Evolutionary conservation across 2,888 invertebrate genomes (phyloP).

Genomic region (Erebia epiphron): DNA sequence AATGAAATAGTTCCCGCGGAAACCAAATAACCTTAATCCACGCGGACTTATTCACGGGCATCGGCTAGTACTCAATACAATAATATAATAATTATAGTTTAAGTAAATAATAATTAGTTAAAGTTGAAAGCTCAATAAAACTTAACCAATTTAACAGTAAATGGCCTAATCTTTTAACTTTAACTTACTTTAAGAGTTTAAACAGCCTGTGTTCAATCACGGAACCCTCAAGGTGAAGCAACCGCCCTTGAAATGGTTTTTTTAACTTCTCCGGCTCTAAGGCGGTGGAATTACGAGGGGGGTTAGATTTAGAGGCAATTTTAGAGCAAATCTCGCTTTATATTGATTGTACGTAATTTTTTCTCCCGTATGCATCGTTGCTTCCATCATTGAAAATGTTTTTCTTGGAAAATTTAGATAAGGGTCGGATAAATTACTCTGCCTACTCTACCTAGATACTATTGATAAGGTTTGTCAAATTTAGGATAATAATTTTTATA

Average conservation of each 20-base stretch:
- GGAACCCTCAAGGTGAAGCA: constrained; percentile 60
- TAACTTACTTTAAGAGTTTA: constrained; percentile 37
- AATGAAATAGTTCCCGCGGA: too few species aligned
- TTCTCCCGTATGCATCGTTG: constrained; percentile 62
- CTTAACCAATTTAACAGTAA: constrained; percentile 62
- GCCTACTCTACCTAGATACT: too few species aligned
- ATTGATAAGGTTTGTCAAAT: neutral
- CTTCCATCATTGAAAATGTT: constrained; percentile 18
- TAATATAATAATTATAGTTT: too few species aligned
- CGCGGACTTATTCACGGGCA: too few species aligned
- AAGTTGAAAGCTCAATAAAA: too few species aligned
- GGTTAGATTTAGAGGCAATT: constrained; percentile 66
- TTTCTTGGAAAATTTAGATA: neutral
- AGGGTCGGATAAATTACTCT: neutral
- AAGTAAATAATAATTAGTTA: too few species aligned
- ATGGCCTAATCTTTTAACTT: constrained; percentile 72
- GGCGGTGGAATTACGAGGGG: constrained; percentile 57
- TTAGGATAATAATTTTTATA: too few species aligned
- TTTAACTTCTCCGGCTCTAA: constrained; percentile 62
- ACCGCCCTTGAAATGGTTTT: constrained; percentile 75
- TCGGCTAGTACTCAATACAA: too few species aligned
- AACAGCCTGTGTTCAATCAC: constrained; percentile 61
- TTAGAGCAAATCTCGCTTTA: constrained; percentile 51
- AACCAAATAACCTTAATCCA: too few species aligned
- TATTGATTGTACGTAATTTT: constrained; percentile 71